phyloP scores from a whole-genome alignment of 1,140 invertebrate genomes.

The Pomacea maculata region DNA sequence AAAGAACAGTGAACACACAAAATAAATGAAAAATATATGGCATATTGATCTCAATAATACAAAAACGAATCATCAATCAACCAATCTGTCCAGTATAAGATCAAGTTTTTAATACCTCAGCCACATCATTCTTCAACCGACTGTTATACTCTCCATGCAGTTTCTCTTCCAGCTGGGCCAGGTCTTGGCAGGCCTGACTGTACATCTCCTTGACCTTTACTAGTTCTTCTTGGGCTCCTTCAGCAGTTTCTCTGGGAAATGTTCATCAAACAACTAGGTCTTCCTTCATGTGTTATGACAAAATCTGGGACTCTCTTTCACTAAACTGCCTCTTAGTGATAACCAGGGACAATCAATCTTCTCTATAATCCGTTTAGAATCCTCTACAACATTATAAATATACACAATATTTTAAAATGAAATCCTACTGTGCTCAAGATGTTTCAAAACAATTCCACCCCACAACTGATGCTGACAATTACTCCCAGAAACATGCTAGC shows the following conservation, averaged over 20 bases:
- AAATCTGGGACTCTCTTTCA: too few relatives aligned
- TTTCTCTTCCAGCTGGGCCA: constrained; percentile 39
- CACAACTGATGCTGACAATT: too few relatives aligned
- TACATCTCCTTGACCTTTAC: constrained; percentile 58
- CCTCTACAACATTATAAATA: too few relatives aligned
- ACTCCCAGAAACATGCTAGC: too few relatives aligned
- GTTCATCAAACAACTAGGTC: too few relatives aligned
- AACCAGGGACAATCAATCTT: too few relatives aligned
- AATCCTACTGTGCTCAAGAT: too few relatives aligned
- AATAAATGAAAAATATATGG: neutral
- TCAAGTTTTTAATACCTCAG: constrained; percentile 20
- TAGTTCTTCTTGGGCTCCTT: constrained; percentile 45
- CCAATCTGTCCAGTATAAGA: too few relatives aligned
- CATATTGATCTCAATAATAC: neutral
- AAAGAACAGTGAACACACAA: neutral
- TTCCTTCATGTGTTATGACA: too few relatives aligned
- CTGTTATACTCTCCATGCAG: constrained; percentile 27
- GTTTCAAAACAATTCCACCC: too few relatives aligned
- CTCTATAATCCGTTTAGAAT: neutral
- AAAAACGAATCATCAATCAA: neutral
- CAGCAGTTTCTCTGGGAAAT: constrained; percentile 42
- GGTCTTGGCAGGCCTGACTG: constrained; percentile 51
- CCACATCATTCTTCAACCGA: constrained; percentile 35
- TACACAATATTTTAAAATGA: too few relatives aligned
- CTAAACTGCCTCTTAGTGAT: too few relatives aligned